These are phyloP conservation scores for Eupithecia insigniata DNA, from an alignment of 2,888 invertebrate genomes.

Conservation along the genomic window DNA sequence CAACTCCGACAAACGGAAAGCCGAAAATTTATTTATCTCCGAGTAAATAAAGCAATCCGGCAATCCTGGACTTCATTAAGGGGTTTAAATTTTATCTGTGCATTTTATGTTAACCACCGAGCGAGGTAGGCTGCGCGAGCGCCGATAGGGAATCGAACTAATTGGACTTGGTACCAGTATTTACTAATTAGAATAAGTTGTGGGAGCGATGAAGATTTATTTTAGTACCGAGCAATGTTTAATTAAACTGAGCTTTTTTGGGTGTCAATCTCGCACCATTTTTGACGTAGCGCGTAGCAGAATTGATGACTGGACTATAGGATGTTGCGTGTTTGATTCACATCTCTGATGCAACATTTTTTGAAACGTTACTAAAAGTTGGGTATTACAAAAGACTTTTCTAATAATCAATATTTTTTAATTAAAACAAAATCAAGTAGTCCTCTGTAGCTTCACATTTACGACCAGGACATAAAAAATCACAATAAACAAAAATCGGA, in stretches of 20 bases:
- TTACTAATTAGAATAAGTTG: constrained; percentile 75
- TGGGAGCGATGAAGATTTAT: constrained; percentile 58
- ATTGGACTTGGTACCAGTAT: constrained; percentile 68
- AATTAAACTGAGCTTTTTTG: constrained; percentile 45
- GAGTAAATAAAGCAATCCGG: constrained; percentile 73
- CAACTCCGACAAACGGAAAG: constrained; percentile 52
- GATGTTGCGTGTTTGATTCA: background rate
- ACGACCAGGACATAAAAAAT: constrained; percentile 37
- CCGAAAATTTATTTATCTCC: constrained; percentile 66
- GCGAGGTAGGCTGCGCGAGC: constrained; percentile 51
- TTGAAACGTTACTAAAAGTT: no score
- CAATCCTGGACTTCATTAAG: constrained; percentile 74
- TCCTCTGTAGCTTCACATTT: background rate
- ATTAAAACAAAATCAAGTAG: background rate
- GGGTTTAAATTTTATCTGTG: constrained; percentile 76
- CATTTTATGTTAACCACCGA: constrained; percentile 74
- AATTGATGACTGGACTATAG: background rate
- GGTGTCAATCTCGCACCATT: constrained; percentile 3
- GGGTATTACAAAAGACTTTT: no score
- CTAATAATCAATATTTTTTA: no score
- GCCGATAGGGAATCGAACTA: constrained; percentile 71
- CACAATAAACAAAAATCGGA: constrained; percentile 42
- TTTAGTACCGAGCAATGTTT: constrained; percentile 47
- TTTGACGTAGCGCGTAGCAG: background rate
- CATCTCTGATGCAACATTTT: no score